Evolutionary conservation across 92 coral and sea anemone species (phyloP), one percentile per base, ranked within the genome.

Genomic region (Zoanthus solanderi): DNA sequence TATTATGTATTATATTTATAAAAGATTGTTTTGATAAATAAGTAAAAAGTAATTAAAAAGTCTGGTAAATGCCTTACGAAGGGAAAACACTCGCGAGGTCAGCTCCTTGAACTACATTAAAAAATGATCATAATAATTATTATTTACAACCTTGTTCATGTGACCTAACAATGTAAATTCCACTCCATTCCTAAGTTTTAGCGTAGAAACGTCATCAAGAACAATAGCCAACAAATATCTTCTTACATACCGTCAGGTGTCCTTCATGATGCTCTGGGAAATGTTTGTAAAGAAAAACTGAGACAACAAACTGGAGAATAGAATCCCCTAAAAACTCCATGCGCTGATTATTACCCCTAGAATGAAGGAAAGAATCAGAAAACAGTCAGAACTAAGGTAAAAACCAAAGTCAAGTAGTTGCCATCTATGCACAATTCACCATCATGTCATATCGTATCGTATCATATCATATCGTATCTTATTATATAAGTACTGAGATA

Each of bases 251-350:
- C 93, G 99, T 97, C 34, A 97, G 85, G 74, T 97, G 99, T 63
- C 99, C 99, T 90, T 97, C 99, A 84, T 97, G 99, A 85, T 97
- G 99, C n/a, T 97, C 97, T 12, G 99, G 98, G 60, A 97, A 97
- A 79, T 97, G 96, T 32, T 90, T 93, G 75, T 92, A 97, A 31
- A 97, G 90, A 73, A 92, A 97, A 30, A 92, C 95, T n/a, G 99
- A 95, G 42, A 97, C 95, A 1, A 97, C 95, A 78, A 94, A 95
- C 88, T 97, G 98, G 17, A 95, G 93, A 14, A 97, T 94, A 23
- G 99, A 94, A 82, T 97, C 99, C 16, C 99, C 99, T 12, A 97
- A 90, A 76, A 97, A 94, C 89, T 97, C 99, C 98, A 97, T 90
- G 7, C 99, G 96, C 85, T 97, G 99, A 73, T 97, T 94, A 78